Evolutionary conservation across 2,888 invertebrate genomes (phyloP).

Genomic region (Neria commutata): DNA sequence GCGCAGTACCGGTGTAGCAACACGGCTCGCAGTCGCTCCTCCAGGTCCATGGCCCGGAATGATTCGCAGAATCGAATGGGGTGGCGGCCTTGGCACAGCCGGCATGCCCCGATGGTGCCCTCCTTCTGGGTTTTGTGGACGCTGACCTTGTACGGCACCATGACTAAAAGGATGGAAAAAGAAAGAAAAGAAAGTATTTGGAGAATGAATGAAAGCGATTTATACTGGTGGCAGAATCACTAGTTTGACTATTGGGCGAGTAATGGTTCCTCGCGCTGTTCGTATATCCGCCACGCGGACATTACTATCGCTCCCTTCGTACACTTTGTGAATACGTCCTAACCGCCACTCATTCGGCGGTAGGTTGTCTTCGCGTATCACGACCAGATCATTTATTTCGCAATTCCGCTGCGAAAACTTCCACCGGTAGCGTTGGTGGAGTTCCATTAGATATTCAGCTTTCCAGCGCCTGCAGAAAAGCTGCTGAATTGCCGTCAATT

Average conservation of each 20-base stretch:
- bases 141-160: too few species aligned
- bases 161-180: too few species aligned
- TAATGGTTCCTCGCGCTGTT: not conserved
- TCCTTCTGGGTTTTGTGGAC: too few species aligned
- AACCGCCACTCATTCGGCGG: constrained; percentile 6
- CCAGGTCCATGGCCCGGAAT: too few species aligned
- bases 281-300: not conserved
- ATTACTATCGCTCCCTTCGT: not conserved
- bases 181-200: too few species aligned
- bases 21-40: too few species aligned
- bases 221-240: constrained; percentile 3
- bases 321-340: constrained; percentile 1
- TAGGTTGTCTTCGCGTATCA: not conserved
- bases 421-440: not conserved
- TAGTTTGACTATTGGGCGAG: not conserved
- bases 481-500: constrained; percentile 7
- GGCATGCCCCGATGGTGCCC: too few species aligned
- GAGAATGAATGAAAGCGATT: too few species aligned
- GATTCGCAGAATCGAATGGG: too few species aligned
- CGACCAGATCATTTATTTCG: not conserved
- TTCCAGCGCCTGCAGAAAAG: constrained; percentile 17
- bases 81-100: too few species aligned
- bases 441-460: constrained; percentile 10
- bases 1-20: too few species aligned
- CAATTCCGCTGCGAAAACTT: not conserved